Evolutionary conservation across 2,797 vertebrate genomes (phyloP).

Genomic region (Lagodon rhomboides): DNA sequence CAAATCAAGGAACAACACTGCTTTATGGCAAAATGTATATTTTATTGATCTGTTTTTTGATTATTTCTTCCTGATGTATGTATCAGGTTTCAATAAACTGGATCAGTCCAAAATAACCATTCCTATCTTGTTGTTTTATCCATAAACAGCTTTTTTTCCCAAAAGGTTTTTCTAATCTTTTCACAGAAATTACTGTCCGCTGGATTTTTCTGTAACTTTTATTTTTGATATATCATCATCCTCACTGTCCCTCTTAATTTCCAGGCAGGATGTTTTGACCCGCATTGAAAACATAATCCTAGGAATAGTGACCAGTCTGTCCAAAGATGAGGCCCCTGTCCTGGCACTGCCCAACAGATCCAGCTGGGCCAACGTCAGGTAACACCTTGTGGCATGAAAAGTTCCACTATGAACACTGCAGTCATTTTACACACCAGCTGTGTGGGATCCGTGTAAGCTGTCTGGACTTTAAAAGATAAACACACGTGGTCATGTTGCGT

Average conservation of each 20-base stretch:
- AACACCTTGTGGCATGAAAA: conserved; percentile 10
- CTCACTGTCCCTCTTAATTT: conserved; percentile 10
- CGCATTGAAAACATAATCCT: conserved; percentile 92
- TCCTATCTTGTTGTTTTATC: neutral
- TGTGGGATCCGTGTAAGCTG: conserved; percentile 37
- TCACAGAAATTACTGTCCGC: neutral
- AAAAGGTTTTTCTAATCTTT: neutral
- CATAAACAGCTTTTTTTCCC: neutral
- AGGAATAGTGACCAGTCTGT: conserved; percentile 86
- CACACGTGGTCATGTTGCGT: conserved; percentile 46
- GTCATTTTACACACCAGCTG: conserved; percentile 27
- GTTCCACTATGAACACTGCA: conserved; percentile 15
- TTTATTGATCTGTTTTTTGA: too few species aligned
- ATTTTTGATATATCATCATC: neutral
- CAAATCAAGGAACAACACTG: too few species aligned
- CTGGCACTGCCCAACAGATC: conserved; percentile 88
- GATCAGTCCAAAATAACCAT: neutral
- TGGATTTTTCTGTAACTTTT: neutral
- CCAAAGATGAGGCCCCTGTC: conserved; percentile 89
- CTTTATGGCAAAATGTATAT: too few species aligned
- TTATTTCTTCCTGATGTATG: too few species aligned
- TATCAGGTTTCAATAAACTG: neutral
- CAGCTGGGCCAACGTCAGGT: conserved; percentile 93
- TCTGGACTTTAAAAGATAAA: conserved; percentile 57
- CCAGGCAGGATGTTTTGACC: conserved; percentile 88